phyloP scores from a whole-genome alignment of 2,797 vertebrate genomes.

The Yasuhikotakia modesta region DNA sequence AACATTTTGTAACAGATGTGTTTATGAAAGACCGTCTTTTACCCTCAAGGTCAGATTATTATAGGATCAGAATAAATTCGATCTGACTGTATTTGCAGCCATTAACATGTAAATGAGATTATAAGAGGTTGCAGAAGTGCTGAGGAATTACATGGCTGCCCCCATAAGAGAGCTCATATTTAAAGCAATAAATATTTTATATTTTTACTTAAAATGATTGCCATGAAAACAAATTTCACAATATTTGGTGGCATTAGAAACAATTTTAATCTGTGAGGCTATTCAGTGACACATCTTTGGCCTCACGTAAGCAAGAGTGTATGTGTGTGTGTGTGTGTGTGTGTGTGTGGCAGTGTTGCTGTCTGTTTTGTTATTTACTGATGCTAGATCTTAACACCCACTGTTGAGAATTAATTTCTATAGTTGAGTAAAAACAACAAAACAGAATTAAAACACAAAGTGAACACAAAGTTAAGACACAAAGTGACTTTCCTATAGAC shows the following conservation, averaged over 20 bases:
- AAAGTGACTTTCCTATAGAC: no score
- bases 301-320: no score
- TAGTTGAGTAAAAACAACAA: not conserved
- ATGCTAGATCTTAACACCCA: not conserved
- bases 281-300: no score
- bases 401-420: not conserved
- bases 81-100: constrained; percentile 40
- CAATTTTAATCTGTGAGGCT: not conserved
- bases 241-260: no score
- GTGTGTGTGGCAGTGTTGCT: not conserved
- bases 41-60: constrained; percentile 26
- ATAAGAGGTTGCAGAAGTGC: constrained; percentile 36
- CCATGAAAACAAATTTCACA: not conserved
- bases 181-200: constrained; percentile 7
- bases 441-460: not conserved
- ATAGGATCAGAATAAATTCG: constrained; percentile 23
- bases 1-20: no score
- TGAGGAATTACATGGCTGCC: constrained; percentile 12
- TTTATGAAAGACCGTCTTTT: constrained; percentile 13
- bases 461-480: no score
- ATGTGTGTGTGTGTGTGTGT: not conserved
- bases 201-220: not conserved
- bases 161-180: not conserved
- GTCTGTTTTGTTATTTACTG: not conserved
- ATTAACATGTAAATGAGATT: constrained; percentile 54